Evolutionary conservation across 2,113 vertebrate genomes (phyloP).

Genomic region (Arothron firmamentum): DNA sequence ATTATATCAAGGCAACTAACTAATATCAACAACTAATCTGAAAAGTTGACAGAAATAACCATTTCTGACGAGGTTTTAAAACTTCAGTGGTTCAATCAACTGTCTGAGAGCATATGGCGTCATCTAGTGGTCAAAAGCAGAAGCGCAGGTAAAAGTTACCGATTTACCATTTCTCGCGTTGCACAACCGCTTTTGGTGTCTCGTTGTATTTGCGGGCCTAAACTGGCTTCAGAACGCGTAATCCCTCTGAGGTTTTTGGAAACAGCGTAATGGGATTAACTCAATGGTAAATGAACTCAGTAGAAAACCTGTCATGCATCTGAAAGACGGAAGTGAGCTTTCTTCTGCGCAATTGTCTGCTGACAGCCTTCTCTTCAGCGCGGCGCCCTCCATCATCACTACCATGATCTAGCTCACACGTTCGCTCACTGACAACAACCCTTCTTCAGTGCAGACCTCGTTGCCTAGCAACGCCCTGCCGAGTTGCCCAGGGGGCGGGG

Average conservation of each 20-base stretch:
- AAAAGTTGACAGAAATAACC: no score
- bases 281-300: not conserved
- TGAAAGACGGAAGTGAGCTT: not conserved
- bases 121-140: constrained; percentile 28
- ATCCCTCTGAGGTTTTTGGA: no score
- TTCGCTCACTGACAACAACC: constrained; percentile 34
- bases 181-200: not conserved
- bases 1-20: no score
- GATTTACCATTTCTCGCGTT: not conserved
- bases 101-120: constrained; percentile 22
- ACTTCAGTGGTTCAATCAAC: not conserved
- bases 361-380: constrained; percentile 6
- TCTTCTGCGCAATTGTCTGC: not conserved
- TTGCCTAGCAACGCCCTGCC: constrained; percentile 67
- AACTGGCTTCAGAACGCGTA: no score
- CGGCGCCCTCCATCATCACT: constrained; percentile 25
- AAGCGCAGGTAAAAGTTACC: not conserved
- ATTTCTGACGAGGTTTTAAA: not conserved
- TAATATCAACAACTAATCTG: no score
- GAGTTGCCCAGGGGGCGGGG: constrained; percentile 65
- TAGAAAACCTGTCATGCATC: not conserved
- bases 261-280: not conserved
- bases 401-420: constrained; percentile 16
- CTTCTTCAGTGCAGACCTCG: constrained; percentile 47
- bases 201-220: no score